These are phyloP conservation scores for Pseudochirops cupreus DNA, from an alignment of 2,797 vertebrate species.

Conservation along the genomic window DNA sequence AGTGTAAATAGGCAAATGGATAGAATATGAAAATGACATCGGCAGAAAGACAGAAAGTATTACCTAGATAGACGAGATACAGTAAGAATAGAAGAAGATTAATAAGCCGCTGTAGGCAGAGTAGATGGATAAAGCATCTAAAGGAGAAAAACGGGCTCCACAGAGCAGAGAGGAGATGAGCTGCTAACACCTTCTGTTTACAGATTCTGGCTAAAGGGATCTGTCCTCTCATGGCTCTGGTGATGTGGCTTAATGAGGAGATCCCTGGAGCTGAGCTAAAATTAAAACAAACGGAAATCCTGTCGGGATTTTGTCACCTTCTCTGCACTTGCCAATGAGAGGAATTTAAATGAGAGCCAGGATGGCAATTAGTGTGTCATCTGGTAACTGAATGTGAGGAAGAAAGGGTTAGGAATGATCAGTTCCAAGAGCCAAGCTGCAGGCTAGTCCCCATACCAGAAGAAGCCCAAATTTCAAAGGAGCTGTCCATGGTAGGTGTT, in stretches of 20 bases:
- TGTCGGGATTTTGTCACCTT: slow-evolving; percentile 27
- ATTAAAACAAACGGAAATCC: slow-evolving; percentile 54
- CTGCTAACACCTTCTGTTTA: background rate
- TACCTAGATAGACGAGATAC: background rate
- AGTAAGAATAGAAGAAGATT: background rate
- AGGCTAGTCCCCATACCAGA: background rate
- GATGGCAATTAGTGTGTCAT: background rate
- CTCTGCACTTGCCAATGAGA: slow-evolving; percentile 29
- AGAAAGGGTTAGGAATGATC: background rate
- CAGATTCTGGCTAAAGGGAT: slow-evolving; percentile 7
- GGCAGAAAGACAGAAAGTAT: slow-evolving; percentile 35
- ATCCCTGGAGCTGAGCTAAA: slow-evolving; percentile 57
- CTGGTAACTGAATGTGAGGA: background rate
- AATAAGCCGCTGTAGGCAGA: accelerated
- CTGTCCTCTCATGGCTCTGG: slow-evolving; percentile 5
- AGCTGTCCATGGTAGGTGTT: background rate
- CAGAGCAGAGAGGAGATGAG: background rate
- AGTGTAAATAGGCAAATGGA: slow-evolving; percentile 28
- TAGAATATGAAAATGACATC: slow-evolving; percentile 18
- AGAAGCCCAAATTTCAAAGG: background rate
- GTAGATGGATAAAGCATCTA: background rate
- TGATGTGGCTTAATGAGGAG: slow-evolving; percentile 48
- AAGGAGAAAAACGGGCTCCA: background rate
- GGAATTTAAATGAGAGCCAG: slow-evolving; percentile 54
- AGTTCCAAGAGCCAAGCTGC: background rate